Percentiles rank a stretch among this genome's conserved stretches.
Conservation (phyloP, 2,888 invertebrate species). For the Myopa tessellatipennis region DNA sequence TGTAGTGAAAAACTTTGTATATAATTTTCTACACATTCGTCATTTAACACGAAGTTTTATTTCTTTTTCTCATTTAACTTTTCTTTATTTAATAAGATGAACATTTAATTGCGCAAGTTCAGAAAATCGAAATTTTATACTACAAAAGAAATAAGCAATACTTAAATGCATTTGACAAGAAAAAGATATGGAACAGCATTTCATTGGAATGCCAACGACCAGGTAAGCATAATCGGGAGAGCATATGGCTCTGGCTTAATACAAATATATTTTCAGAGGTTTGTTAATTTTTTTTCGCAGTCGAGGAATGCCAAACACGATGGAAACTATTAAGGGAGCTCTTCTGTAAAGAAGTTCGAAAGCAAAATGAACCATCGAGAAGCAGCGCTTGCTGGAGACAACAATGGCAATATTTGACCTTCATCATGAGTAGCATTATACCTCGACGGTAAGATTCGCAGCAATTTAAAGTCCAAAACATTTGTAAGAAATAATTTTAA, state of each 20-base stretch:
- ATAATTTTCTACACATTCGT: too few relatives aligned
- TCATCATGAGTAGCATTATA: background rate
- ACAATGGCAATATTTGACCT: background rate
- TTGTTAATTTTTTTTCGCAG: background rate
- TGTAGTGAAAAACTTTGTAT: too few relatives aligned
- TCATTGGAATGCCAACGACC: background rate
- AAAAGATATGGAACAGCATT: background rate
- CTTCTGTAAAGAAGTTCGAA: background rate
- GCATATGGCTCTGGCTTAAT: background rate
- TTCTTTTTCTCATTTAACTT: too few relatives aligned
- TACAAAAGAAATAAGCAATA: background rate
- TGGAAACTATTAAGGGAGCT: background rate
- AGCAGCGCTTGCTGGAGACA: background rate
- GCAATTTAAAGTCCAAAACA: background rate
- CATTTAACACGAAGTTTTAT: too few relatives aligned
- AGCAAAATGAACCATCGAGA: background rate
- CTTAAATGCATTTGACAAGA: background rate
- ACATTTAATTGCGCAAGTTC: background rate
- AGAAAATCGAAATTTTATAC: background rate
- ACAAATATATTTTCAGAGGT: background rate
- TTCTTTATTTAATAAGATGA: too few relatives aligned
- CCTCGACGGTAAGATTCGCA: background rate
- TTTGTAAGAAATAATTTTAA: background rate
- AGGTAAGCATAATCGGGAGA: background rate
- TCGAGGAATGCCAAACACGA: background rate